Conservation (phyloP, 2,797 vertebrate species). For the Mormyrus proboscirostris region DNA sequence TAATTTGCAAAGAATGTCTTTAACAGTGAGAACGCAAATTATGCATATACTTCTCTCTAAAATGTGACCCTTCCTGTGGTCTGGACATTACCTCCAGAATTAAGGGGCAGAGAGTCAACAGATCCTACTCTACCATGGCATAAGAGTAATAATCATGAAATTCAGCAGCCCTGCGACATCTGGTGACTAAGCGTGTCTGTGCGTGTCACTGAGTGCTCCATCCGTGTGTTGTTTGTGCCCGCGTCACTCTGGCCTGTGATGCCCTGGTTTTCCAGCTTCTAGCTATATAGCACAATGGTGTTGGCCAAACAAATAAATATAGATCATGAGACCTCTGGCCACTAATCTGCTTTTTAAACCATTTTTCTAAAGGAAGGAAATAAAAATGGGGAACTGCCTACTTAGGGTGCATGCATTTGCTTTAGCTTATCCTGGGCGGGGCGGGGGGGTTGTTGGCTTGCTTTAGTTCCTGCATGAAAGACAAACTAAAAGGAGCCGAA, state of each 20-base stretch:
- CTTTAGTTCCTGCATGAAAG: constrained; percentile 4
- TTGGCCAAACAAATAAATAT: neutral
- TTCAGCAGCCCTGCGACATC: neutral
- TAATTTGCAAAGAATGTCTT: neutral
- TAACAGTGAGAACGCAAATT: neutral
- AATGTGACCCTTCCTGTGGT: neutral
- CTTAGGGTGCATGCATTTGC: neutral
- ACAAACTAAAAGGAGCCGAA: neutral
- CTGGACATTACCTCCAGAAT: neutral
- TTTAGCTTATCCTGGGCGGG: neutral
- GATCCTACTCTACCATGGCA: neutral
- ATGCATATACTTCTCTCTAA: neutral
- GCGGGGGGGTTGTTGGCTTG: neutral
- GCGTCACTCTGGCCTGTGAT: neutral
- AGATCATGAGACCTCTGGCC: neutral
- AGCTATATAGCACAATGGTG: neutral
- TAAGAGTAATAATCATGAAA: neutral
- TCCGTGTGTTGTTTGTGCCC: neutral
- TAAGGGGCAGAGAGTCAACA: neutral
- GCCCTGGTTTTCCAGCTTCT: neutral
- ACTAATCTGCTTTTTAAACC: constrained; percentile 14
- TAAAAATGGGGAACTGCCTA: neutral
- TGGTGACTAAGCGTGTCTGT: neutral
- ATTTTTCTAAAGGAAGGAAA: neutral
- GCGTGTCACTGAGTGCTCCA: neutral